Evolutionary conservation across 2,797 vertebrate genomes (phyloP), one percentile per base, ranked within the genome.

Genomic region (Gephyroberyx darwinii): DNA sequence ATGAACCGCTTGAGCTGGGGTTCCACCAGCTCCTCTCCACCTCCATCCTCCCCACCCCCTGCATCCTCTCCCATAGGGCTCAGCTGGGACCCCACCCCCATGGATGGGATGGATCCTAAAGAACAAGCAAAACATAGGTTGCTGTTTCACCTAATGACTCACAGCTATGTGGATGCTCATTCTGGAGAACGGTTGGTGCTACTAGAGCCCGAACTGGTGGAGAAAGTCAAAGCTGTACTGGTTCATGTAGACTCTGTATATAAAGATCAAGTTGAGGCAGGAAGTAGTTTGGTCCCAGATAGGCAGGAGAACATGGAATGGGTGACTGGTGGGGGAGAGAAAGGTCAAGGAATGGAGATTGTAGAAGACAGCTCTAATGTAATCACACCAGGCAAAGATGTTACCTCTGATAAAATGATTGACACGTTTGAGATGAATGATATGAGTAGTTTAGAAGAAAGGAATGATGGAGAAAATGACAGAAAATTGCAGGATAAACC

Each of bases 111-210:
- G 30, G 63, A 64, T 64, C 59, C 86, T 17, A 71, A 86, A 5
- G 90, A 92, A 43, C 89, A 88, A 55, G 73, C 75, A 0, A 81
- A 90, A 0, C 92, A 95, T 76, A 91, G 76, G 48, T 81, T 97
- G 13, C 65, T 95, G 63, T 92, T 92, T 89, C 92, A 96, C 60
- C 43, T 99, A 78, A 95, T 96, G 94, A 95, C 94, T 31, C 96
- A 95, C 78, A 98, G 96, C 90, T 99, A 95, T 72, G 89, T 97
- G 75, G 93, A 97, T 57, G 89, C 92, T 64, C 93, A 90, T 20
- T 92, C 94, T 19, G 98, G 98, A 68, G 93, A 95, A 72, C 94
- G 93, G 33, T 72, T 99, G 80, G 94, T 98, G 62, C 80, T 97
- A 2, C 87, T 97, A 2, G 95, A 98, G 65, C 88, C 88, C 9